Evolutionary conservation across 2,113 vertebrate genomes (phyloP).

Genomic region (Xiphias gladius): DNA sequence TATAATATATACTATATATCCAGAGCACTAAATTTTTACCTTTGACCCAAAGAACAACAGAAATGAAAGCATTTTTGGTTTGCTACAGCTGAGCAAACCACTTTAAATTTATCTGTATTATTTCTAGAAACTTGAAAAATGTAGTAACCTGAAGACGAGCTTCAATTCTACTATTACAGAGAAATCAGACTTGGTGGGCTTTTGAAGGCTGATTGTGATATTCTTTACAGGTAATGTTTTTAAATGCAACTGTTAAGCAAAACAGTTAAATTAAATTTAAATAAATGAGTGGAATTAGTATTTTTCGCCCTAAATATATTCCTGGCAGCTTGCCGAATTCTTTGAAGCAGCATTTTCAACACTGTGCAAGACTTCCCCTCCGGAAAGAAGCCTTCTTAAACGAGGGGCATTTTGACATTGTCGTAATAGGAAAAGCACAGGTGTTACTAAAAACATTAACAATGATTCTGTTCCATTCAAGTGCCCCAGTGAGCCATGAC

Average conservation of each 20-base stretch:
- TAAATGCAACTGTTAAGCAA: neutral
- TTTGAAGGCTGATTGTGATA: neutral
- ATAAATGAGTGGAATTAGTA: neutral
- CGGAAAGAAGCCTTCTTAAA: neutral
- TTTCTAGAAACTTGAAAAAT: too few relatives aligned
- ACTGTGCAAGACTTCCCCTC: neutral
- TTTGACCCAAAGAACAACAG: neutral
- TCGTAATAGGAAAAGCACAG: too few relatives aligned
- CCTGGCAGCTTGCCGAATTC: neutral
- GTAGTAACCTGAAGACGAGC: too few relatives aligned
- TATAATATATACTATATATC: too few relatives aligned
- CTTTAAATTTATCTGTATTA: too few relatives aligned
- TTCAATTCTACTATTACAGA: neutral
- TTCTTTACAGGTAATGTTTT: neutral
- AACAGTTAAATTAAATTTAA: neutral
- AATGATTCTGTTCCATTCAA: neutral
- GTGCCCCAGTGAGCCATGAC: neutral
- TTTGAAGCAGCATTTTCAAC: neutral
- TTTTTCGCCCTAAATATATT: neutral
- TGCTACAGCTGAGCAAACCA: too few relatives aligned
- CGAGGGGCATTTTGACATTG: too few relatives aligned
- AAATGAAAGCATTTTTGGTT: neutral
- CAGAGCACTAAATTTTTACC: neutral
- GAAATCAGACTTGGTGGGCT: neutral
- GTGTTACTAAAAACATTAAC: too few relatives aligned